Conservation (phyloP, 1,140 invertebrate species). For the Caenorhabditis briggsae region DNA sequence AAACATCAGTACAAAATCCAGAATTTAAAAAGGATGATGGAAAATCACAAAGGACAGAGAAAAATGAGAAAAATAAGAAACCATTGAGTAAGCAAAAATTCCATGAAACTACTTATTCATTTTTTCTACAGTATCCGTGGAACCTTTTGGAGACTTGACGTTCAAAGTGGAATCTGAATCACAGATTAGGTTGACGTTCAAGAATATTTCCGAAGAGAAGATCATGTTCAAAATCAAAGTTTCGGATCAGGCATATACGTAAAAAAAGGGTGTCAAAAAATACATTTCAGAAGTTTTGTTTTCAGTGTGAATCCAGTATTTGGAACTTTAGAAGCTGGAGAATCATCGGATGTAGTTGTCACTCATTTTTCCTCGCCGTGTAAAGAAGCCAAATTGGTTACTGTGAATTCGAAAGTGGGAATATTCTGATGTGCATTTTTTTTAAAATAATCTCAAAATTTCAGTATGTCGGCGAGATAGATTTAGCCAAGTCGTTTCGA, state of each 20-base stretch:
- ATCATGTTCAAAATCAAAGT: not conserved
- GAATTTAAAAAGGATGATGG: not conserved
- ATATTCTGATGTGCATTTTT: too few relatives aligned
- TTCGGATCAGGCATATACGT: not conserved
- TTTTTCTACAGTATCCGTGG: not conserved
- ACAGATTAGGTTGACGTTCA: not conserved
- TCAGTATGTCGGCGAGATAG: not conserved
- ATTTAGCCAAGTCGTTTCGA: constrained; percentile 3
- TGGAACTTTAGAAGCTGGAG: not conserved
- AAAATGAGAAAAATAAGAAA: not conserved
- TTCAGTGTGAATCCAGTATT: not conserved
- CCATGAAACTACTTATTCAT: not conserved
- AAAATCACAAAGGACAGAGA: not conserved
- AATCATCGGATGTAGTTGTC: constrained; percentile 7
- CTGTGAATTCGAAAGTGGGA: not conserved
- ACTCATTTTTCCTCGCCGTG: not conserved
- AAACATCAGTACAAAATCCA: not conserved
- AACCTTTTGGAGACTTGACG: not conserved
- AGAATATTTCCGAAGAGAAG: not conserved
- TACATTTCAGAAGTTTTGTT: not conserved
- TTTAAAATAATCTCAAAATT: not conserved
- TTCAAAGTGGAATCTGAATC: constrained; percentile 16
- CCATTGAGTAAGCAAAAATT: not conserved
- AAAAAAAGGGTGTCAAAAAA: not conserved
- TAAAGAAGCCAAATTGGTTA: constrained; percentile 11